These are phyloP conservation scores for Endomychus coccineus DNA, from an alignment of 2,888 invertebrate species.

Conservation along the genomic window DNA sequence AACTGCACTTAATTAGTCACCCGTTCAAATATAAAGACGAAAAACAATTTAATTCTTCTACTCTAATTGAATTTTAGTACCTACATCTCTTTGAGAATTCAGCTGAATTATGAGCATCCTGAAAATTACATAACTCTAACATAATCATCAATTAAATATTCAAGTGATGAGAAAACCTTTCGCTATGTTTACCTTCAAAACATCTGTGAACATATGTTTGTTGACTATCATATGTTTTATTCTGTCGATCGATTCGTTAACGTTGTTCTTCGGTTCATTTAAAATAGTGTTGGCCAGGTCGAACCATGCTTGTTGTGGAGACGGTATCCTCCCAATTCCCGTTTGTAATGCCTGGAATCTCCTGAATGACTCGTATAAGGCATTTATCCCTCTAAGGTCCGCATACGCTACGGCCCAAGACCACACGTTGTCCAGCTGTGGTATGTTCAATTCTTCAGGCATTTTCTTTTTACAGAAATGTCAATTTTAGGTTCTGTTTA, in stretches of 20 bases:
- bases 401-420: conserved; percentile 57
- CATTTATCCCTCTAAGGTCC: conserved; percentile 56
- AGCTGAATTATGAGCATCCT: too few species aligned
- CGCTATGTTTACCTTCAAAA: conserved; percentile 59
- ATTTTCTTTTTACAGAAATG: background rate
- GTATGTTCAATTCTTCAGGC: conserved; percentile 26
- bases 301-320: conserved; percentile 49
- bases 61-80: too few species aligned
- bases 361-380: conserved; percentile 60
- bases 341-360: conserved; percentile 49
- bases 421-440: conserved; percentile 47
- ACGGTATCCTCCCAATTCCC: conserved; percentile 35
- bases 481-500: background rate
- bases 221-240: conserved; percentile 55
- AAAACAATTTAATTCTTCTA: too few species aligned
- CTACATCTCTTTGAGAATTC: too few species aligned
- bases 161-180: too few species aligned
- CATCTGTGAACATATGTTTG: conserved; percentile 59
- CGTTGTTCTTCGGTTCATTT: conserved; percentile 53
- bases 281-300: conserved; percentile 61
- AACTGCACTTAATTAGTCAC: too few species aligned
- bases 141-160: too few species aligned
- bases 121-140: too few species aligned
- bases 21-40: too few species aligned
- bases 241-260: conserved; percentile 51